These are phyloP conservation scores for Polypedilum pembai DNA, from an alignment of 1,140 invertebrate species.

Conservation along the genomic window DNA sequence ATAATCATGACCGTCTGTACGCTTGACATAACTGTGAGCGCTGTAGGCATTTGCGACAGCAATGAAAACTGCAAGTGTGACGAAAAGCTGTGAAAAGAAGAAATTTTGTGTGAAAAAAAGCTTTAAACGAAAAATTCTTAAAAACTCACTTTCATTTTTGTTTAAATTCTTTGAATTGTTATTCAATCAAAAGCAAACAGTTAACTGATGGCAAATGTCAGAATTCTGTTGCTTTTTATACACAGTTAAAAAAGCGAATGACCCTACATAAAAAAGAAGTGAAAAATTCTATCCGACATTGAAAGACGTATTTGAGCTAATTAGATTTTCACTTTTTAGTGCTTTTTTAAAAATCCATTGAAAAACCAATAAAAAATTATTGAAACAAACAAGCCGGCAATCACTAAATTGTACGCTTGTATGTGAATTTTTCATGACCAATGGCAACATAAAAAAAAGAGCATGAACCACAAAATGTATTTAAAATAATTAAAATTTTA, in stretches of 20 bases:
- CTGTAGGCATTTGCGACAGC: neutral
- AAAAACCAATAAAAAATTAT: neutral
- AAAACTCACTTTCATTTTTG: neutral
- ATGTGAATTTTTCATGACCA: neutral
- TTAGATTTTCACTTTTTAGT: neutral
- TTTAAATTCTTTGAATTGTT: neutral
- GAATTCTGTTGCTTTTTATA: neutral
- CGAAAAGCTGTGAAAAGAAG: neutral
- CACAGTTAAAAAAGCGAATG: neutral
- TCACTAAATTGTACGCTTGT: neutral
- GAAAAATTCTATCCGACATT: conserved; percentile 1
- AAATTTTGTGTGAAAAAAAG: neutral
- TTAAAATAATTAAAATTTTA: too few species aligned
- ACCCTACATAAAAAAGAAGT: neutral
- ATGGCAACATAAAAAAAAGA: neutral
- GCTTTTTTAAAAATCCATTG: neutral
- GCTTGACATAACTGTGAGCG: neutral
- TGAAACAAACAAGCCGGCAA: neutral
- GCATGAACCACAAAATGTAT: too few species aligned
- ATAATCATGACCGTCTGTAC: neutral
- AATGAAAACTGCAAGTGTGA: neutral
- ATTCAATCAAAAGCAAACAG: neutral
- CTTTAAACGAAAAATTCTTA: neutral
- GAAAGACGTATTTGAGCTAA: neutral
- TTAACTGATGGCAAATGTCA: conserved; percentile 6